A percentile compares a stretch with the other conserved stretches of the same genome.
Evolutionary conservation across 2,113 vertebrate species (phyloP).

Genomic region (Prolemur simus): DNA sequence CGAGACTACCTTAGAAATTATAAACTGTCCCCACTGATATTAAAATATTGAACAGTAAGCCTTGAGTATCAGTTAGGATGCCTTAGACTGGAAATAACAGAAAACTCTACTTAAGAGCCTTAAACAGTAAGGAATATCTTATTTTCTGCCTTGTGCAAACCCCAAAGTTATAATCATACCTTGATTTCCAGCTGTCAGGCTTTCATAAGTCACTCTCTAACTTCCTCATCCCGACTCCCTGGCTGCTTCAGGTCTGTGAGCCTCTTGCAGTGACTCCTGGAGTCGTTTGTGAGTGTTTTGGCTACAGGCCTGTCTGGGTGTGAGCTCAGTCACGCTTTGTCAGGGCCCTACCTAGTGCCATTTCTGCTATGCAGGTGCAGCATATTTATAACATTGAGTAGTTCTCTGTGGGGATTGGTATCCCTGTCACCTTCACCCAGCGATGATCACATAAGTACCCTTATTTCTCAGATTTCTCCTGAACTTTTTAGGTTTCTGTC

Average conservation of each 20-base stretch:
- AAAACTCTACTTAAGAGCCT: background rate
- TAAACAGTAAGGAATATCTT: background rate
- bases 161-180: background rate
- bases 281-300: background rate
- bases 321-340: background rate
- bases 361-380: no score
- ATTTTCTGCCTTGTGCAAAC: background rate
- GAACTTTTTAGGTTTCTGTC: background rate
- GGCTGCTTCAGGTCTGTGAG: background rate
- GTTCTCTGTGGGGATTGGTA: background rate
- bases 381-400: accelerated
- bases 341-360: background rate
- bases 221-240: background rate
- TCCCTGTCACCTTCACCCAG: background rate
- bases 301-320: background rate
- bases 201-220: background rate
- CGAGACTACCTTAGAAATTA: background rate
- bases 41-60: background rate
- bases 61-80: background rate
- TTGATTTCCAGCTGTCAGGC: background rate
- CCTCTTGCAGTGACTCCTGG: background rate
- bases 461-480: background rate
- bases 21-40: background rate
- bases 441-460: background rate
- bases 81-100: background rate